Evolutionary conservation across 2,888 invertebrate species (phyloP).

Genomic region (Melinaea menophilus): DNA sequence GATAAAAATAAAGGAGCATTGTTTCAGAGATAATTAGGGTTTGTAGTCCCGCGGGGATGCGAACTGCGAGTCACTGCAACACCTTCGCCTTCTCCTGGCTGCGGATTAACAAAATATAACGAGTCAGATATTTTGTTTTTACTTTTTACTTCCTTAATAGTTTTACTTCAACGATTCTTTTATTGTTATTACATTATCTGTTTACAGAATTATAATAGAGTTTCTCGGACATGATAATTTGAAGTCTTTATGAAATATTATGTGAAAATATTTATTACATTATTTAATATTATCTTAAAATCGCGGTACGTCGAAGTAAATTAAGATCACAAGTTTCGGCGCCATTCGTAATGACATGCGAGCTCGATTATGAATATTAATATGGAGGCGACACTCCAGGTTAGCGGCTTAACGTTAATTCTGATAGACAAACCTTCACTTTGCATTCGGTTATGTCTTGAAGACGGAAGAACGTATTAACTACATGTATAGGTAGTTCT

Average conservation of each 20-base stretch:
- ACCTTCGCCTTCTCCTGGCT: conserved; percentile 21
- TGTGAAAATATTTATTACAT: neutral
- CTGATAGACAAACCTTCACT: conserved; percentile 57
- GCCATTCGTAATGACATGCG: conserved; percentile 39
- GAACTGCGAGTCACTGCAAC: conserved; percentile 61
- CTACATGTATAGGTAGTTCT: too few relatives aligned
- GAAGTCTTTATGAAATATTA: neutral
- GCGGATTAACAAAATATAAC: neutral
- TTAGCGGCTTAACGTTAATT: conserved; percentile 63
- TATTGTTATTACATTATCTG: too few relatives aligned
- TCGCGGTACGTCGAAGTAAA: conserved; percentile 41
- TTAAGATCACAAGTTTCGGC: conserved; percentile 44
- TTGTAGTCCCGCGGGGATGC: conserved; percentile 66
- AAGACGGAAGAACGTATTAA: too few relatives aligned
- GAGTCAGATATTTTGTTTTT: too few relatives aligned
- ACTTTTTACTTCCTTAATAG: too few relatives aligned
- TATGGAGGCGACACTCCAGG: conserved; percentile 60
- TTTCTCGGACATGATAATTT: too few relatives aligned
- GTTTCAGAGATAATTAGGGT: conserved; percentile 76
- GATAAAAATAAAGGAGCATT: conserved; percentile 74
- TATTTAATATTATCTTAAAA: conserved; percentile 13
- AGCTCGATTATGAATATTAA: conserved; percentile 67
- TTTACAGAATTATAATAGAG: too few relatives aligned
- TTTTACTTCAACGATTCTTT: too few relatives aligned
- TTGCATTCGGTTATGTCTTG: conserved; percentile 28